Percentiles rank a stretch among this genome's conserved stretches.
These are phyloP conservation scores for Lasaia peninsularis DNA, from an alignment of 1,140 invertebrate species.

Conservation along the genomic window DNA sequence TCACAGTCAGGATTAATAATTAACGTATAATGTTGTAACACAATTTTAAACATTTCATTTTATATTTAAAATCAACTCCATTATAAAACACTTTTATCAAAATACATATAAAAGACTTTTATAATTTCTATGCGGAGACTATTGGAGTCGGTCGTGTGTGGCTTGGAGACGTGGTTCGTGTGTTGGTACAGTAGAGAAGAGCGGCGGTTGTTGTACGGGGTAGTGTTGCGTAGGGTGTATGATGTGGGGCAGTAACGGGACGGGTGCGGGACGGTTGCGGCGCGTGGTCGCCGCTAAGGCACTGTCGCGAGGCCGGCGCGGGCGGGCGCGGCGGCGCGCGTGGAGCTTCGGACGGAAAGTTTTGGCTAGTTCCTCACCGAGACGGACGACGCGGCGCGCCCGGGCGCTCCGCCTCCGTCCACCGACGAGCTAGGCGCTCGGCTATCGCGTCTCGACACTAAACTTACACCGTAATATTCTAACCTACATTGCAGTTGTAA, in stretches of 20 bases:
- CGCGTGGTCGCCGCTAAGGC: slow-evolving; percentile 56
- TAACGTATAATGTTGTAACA: too few species aligned
- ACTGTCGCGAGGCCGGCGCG: slow-evolving; percentile 49
- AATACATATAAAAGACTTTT: neutral
- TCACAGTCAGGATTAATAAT: neutral
- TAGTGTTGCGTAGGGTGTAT: neutral
- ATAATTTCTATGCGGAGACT: neutral
- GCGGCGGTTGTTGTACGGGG: neutral
- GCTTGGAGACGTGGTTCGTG: neutral
- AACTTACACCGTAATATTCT: slow-evolving; percentile 64
- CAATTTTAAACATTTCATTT: neutral
- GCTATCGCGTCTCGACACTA: slow-evolving; percentile 56
- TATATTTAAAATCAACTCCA: neutral
- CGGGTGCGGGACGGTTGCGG: slow-evolving; percentile 36
- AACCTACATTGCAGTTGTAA: slow-evolving; percentile 75
- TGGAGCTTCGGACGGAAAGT: slow-evolving; percentile 71
- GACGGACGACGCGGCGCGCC: slow-evolving; percentile 48
- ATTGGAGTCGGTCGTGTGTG: neutral
- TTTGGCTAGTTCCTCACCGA: slow-evolving; percentile 68
- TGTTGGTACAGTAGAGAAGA: neutral
- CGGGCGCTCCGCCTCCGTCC: slow-evolving; percentile 40
- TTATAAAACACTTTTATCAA: too few species aligned
- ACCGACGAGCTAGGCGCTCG: slow-evolving; percentile 51
- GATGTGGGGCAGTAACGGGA: slow-evolving; percentile 9
- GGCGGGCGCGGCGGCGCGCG: slow-evolving; percentile 46